Evolutionary conservation across 2,888 invertebrate species (phyloP), one percentile per base, ranked within the genome.

Genomic region (Brachypalpus laphriformis): DNA sequence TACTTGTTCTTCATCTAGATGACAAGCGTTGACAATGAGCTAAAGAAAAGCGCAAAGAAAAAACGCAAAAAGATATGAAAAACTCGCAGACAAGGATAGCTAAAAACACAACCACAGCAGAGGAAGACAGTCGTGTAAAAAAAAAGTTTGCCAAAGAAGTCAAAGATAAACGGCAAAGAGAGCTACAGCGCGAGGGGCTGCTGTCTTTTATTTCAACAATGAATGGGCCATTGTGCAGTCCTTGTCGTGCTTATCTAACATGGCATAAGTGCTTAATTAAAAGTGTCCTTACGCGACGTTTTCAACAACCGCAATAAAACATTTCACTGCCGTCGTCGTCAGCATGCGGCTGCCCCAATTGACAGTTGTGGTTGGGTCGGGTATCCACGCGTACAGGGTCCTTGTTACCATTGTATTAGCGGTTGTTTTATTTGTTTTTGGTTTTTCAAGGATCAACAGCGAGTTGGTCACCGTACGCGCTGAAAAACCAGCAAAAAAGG

Each of bases 221-320:
- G 31, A 85, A 85, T 76, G 31, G 63, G 16, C 80, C 47, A 85
- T 85, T 80, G 85, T 85, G 65, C 37, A 65, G 45, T 78, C 45
- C 70, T 70, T 80, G 80, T 56, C 71, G 80, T 25, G 25, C 85
- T 85, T 85, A 85, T 85, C 85, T 85, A 85, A 80, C 71, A 85
- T 85, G 75, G 49, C 80, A 85, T 85, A 85, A 85, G 80, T 85
- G 80, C 85, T 81, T 85, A 75, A 85, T 85, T 85, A 85, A 81
- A 85, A 85, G 56, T 71, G 78, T 71, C 78, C 70, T 78, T 78
- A 78, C 56, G 71, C 70, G 80, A 34, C 74, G 54, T 70, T 83
- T 40, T 63, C 65, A 80, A 71, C 71, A 66, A 80, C 85, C 80
- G 80, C 80, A 80, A 80, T 85, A 75, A 80, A 81, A 76, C 75